Percentiles rank a stretch among this genome's conserved stretches.
phyloP scores from a whole-genome alignment of 2,113 vertebrate species.

The Callipepla squamata region DNA sequence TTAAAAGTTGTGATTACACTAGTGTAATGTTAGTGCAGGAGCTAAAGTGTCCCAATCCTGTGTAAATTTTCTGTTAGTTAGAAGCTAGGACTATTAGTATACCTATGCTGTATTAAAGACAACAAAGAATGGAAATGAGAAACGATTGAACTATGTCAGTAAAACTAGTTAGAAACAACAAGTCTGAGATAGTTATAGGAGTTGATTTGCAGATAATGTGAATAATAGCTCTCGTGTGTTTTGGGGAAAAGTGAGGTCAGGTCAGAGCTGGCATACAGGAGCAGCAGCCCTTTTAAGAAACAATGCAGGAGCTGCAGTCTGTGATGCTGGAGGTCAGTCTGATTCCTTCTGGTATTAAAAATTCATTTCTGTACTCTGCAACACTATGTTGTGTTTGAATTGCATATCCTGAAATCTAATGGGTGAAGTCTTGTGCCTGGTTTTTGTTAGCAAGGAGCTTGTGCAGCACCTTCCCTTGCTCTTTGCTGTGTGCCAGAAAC shows the following conservation, averaged over 20 bases:
- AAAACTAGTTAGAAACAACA: not conserved
- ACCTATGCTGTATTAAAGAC: not conserved
- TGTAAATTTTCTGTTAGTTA: not conserved
- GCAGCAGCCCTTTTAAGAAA: not conserved
- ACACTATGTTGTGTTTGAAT: fast-evolving
- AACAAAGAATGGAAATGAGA: not conserved
- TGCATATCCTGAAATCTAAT: not conserved
- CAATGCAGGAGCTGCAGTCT: not conserved
- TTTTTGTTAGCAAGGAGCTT: not conserved
- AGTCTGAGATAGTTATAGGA: not conserved
- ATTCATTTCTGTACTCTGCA: not conserved
- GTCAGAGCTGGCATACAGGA: not conserved
- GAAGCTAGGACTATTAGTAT: not conserved
- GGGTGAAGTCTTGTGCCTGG: not conserved
- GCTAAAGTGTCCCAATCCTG: not conserved
- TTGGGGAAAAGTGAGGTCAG: not conserved
- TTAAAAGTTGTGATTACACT: not conserved
- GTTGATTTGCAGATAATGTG: not conserved
- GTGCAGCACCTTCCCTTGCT: not conserved
- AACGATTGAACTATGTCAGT: not conserved
- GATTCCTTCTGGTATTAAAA: not conserved
- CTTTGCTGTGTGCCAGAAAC: not conserved
- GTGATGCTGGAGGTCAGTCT: not conserved
- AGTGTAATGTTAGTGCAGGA: not conserved
- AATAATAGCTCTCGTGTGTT: not conserved